Conservation (phyloP, 2,113 vertebrate genomes). For the Hystrix cristata region DNA sequence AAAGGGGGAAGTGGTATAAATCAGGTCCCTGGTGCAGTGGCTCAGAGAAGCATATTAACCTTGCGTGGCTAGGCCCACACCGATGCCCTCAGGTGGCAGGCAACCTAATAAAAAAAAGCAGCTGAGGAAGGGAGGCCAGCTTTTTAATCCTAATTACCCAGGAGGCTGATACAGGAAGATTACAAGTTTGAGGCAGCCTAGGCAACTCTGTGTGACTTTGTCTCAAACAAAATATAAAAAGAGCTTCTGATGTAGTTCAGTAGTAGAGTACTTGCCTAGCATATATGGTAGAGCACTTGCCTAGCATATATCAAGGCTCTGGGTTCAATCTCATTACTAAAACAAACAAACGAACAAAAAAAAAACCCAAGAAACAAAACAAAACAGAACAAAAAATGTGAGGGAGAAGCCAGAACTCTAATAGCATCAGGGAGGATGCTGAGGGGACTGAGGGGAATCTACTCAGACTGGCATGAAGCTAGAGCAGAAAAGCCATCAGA, state of each 20-base stretch:
- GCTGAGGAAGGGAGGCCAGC: not conserved
- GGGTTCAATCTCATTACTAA: not conserved
- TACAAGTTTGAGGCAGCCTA: not conserved
- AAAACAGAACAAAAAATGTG: no score
- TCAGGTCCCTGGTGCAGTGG: not conserved
- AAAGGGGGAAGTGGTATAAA: not conserved
- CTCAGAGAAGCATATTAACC: not conserved
- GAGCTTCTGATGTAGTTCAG: not conserved
- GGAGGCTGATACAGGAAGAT: not conserved
- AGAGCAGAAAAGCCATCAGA: not conserved
- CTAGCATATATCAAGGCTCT: not conserved
- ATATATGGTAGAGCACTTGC: no score
- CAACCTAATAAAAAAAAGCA: not conserved
- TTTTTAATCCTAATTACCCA: not conserved
- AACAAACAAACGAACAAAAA: no score
- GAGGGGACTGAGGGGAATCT: not conserved
- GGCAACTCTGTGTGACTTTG: not conserved
- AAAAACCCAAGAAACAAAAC: no score
- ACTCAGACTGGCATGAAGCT: fast-evolving
- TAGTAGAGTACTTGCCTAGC: not conserved
- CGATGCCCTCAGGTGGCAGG: fast-evolving
- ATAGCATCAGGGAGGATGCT: not conserved
- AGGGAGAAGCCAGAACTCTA: not conserved
- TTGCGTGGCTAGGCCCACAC: fast-evolving
- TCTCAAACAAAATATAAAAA: not conserved